Evolutionary conservation across 2,888 invertebrate genomes (phyloP).

Genomic region (Phengaris alcon): DNA sequence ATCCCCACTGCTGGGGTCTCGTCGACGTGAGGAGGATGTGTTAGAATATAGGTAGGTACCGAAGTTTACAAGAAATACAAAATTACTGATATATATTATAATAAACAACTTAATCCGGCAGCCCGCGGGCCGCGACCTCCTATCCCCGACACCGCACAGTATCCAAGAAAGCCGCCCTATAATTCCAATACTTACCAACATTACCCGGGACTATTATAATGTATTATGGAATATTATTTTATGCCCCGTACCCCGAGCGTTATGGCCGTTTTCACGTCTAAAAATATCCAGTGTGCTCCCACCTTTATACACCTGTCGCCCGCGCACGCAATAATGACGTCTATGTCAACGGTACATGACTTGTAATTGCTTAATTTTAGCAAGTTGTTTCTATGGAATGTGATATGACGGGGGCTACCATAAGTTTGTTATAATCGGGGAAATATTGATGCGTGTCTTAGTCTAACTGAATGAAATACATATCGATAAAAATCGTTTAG

Average conservation of each 20-base stretch:
- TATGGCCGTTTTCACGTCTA: constrained; percentile 65
- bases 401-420: constrained; percentile 2
- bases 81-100: too few species aligned
- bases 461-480: background rate
- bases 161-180: constrained; percentile 71
- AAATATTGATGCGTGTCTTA: background rate
- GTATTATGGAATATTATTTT: constrained; percentile 79
- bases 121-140: constrained; percentile 24
- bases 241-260: constrained; percentile 63
- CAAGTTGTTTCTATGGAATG: background rate
- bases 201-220: constrained; percentile 78
- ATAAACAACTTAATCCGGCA: too few species aligned
- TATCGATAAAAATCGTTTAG: background rate
- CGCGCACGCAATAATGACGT: constrained; percentile 11
- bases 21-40: too few species aligned
- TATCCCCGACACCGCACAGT: constrained; percentile 47
- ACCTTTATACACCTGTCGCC: constrained; percentile 44
- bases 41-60: too few species aligned
- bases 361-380: constrained; percentile 18
- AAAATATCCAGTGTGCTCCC: constrained; percentile 61
- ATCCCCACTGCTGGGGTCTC: too few species aligned
- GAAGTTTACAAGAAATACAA: too few species aligned
- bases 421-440: background rate
- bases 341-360: constrained; percentile 20
- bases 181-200: constrained; percentile 77